Evolutionary conservation across 2,797 vertebrate genomes (phyloP), one percentile per base, ranked within the genome.

Genomic region (Myotis planiceps): DNA sequence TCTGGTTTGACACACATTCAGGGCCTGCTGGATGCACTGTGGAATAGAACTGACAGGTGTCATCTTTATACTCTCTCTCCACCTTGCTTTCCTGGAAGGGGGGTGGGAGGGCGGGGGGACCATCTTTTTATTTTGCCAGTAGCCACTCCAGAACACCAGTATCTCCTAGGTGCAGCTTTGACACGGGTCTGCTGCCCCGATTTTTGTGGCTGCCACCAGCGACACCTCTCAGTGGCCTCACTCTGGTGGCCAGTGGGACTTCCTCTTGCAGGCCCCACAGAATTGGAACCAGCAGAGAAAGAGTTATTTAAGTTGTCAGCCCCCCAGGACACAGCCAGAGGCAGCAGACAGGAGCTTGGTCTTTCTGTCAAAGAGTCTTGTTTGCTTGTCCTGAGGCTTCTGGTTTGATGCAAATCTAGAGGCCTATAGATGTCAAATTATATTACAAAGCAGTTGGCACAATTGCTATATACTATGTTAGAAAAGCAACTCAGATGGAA

Each of bases 21-120:
- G 27, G 39, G 58, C 18, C 9, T 63, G 39, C 58, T 9, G 29
- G 39, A 63, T 32, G 39, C 79, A 63, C 19, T 65, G 39, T 23
- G 79, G 55, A 29, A 42, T 23, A 15, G 29, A 63, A 47, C 37
- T 5, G 39, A 5, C 10, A 9, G 19, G 58, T 1, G 3, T 29
- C 79, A 32, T 65, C 55, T 63, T 63, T 29, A n/a, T 8, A 34
- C 27, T 60, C 51, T 39, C 75, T 23, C 34, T 45, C 16, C 18
- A 32, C 27, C 29, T 15, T 63, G 27, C 18, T 81, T 29, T n/a
- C 15, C 18, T 18, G 0, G 6, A 10, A 7, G 42, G 42, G 9
- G 37, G 34, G 3, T 37, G 37, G 1, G 37, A 6, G 9, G 8
- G 42, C 9, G 0, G 5, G 4, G 42, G 4, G n/a, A 18, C 9